These are phyloP conservation scores for Arenaria interpres DNA, from an alignment of 2,113 vertebrate species.

Conservation along the genomic window DNA sequence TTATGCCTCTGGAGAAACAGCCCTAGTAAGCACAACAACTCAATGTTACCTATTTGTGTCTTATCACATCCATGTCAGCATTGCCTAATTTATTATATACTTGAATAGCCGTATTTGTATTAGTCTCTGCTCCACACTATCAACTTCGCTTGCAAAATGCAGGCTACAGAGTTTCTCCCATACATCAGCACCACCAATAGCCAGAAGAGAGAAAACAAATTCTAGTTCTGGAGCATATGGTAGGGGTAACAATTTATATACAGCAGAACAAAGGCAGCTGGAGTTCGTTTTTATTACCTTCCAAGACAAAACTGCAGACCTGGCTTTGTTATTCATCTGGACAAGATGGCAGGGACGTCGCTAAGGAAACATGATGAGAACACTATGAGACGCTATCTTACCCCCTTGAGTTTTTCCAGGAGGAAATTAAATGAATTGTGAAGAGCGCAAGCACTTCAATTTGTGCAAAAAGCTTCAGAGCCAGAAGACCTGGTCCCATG, in stretches of 20 bases:
- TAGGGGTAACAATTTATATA: background rate
- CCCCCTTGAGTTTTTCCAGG: background rate
- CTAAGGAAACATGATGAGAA: constrained; percentile 30
- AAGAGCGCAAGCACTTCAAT: constrained; percentile 11
- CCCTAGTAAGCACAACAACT: constrained; percentile 40
- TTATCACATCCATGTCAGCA: constrained; percentile 61
- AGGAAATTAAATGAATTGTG: constrained; percentile 18
- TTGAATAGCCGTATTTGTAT: constrained; percentile 66
- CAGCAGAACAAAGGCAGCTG: constrained; percentile 49
- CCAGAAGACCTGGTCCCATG: accelerated
- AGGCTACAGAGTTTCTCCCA: constrained; percentile 16
- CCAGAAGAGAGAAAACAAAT: constrained; percentile 41
- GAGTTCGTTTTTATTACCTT: constrained; percentile 55
- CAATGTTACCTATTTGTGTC: constrained; percentile 35
- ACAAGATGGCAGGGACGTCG: background rate
- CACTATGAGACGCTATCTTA: background rate
- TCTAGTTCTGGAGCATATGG: background rate
- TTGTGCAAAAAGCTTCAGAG: background rate
- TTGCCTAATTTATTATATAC: constrained; percentile 63
- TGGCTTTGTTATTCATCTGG: constrained; percentile 43
- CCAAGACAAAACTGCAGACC: constrained; percentile 46
- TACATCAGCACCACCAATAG: constrained; percentile 70
- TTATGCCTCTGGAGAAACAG: constrained; percentile 48
- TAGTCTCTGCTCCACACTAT: constrained; percentile 15
- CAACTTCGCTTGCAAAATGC: constrained; percentile 16